Evolutionary conservation across 1,140 invertebrate genomes (phyloP), one percentile per base, ranked within the genome.

Genomic region (Diorhabda elongata): DNA sequence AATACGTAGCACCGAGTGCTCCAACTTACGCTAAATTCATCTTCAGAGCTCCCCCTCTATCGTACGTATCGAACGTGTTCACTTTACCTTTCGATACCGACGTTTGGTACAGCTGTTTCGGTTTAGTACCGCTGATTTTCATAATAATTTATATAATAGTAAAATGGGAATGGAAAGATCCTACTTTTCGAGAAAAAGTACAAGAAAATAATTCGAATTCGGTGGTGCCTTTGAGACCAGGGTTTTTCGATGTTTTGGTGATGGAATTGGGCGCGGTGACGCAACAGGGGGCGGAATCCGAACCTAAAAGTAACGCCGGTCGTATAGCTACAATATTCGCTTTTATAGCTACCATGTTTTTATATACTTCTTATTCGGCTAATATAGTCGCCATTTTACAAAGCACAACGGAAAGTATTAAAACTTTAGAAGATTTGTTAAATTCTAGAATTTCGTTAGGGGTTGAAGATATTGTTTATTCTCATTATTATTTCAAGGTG

Each of bases 51-150:
- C 87, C 87, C 3, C 85, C 88, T 60, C 76, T 88, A 41, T 88
- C 88, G 0, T 87, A 85, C 67, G 84, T 87, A 7, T 86, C 82
- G 66, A 89, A 89, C 73, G 81, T 89, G 44, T 89, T 88, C 70
- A 72, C 83, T 5, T 71, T 88, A 44, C 87, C 87, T 0, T 89
- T 89, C 72, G 78, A 83, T 63, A 79, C 61, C 7, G 58, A 67
- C 8, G 76, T 77, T 44, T 77, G 76, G 76, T 73, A 71, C 64
- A 44, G 52, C 43, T 69, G 71, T 67, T 73, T 77, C 44, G 60
- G 69, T n/a, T 65, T 75, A 57, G 44, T 73, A 9, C 69, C 8
- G 2, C 42, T 74, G 4, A 70, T 73, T 11, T 67, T 72, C 8
- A 52, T 52, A 8, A 3, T 62, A 7, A 59, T 71, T 41, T 76